phyloP scores from a whole-genome alignment of 1,140 invertebrate genomes.

The Aphaenogaster floridana region DNA sequence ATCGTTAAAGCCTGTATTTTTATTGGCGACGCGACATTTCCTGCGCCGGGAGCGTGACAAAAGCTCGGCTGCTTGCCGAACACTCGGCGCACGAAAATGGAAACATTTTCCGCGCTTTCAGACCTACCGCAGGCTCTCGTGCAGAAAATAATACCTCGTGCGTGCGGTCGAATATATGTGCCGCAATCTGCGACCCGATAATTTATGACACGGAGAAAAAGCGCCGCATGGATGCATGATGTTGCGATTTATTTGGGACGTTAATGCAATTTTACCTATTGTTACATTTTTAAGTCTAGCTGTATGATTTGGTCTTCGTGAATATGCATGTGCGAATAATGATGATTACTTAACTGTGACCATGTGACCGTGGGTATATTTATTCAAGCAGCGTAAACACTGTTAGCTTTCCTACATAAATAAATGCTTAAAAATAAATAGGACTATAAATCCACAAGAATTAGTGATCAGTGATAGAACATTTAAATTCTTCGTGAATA shows the following conservation, averaged over 20 bases:
- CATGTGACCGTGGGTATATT: background rate
- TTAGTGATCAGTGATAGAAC: background rate
- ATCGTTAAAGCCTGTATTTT: conserved; percentile 21
- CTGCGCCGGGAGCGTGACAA: background rate
- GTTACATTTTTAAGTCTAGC: background rate
- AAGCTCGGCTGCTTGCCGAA: background rate
- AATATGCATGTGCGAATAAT: conserved; percentile 22
- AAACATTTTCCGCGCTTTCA: conserved; percentile 30
- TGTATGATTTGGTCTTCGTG: background rate
- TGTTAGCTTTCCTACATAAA: background rate
- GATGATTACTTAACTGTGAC: background rate
- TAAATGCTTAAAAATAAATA: background rate
- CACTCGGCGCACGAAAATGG: conserved; percentile 25
- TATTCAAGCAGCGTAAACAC: background rate
- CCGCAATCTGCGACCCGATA: conserved; percentile 39
- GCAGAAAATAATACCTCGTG: conserved; percentile 38
- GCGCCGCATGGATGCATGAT: background rate
- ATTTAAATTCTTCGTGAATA: background rate
- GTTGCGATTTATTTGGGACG: conserved; percentile 3
- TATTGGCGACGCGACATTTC: conserved; percentile 34
- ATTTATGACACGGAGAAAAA: conserved; percentile 32
- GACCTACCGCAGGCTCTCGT: conserved; percentile 3
- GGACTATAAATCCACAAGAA: background rate
- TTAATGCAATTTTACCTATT: conserved; percentile 37
- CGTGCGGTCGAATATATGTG: conserved; percentile 3